Percentiles rank a stretch among this genome's conserved stretches.
These are phyloP conservation scores for Proctacanthus coquilletti DNA, from an alignment of 1,140 invertebrate species.

Conservation along the genomic window DNA sequence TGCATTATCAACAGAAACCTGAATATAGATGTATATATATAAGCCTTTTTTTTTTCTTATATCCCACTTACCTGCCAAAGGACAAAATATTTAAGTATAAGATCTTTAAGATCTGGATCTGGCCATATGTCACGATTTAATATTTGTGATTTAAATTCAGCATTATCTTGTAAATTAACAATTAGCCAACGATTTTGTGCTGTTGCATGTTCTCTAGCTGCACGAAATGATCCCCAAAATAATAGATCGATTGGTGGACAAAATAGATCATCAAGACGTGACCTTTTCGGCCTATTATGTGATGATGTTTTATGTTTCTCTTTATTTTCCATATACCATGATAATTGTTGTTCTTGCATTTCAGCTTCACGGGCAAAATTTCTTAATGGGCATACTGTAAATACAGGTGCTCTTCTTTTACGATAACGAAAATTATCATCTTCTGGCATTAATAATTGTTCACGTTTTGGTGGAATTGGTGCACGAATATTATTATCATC, in stretches of 20 bases:
- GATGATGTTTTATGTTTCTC: background rate
- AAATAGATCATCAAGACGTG: constrained; percentile 56
- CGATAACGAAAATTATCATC: constrained; percentile 21
- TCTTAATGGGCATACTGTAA: constrained; percentile 23
- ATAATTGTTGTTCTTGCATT: constrained; percentile 25
- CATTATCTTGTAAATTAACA: constrained; percentile 62
- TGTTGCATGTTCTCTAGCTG: constrained; percentile 45
- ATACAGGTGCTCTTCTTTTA: constrained; percentile 12
- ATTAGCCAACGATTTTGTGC: constrained; percentile 52
- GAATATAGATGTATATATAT: no score
- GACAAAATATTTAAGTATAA: constrained; percentile 56
- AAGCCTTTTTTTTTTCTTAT: background rate
- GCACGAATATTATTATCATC: constrained; percentile 27
- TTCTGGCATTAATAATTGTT: constrained; percentile 25
- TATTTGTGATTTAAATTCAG: constrained; percentile 57
- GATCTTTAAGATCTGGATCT: constrained; percentile 42
- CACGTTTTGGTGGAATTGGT: constrained; percentile 24
- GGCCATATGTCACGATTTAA: constrained; percentile 69
- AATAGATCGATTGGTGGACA: constrained; percentile 58
- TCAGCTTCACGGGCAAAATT: constrained; percentile 25
- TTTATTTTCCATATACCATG: no score
- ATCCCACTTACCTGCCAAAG: constrained; percentile 52
- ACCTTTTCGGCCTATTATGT: constrained; percentile 3
- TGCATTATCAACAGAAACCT: constrained; percentile 50
- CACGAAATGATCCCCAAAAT: constrained; percentile 46